Conservation (phyloP, 1,140 invertebrate genomes). For the Vanessa tameamea region DNA sequence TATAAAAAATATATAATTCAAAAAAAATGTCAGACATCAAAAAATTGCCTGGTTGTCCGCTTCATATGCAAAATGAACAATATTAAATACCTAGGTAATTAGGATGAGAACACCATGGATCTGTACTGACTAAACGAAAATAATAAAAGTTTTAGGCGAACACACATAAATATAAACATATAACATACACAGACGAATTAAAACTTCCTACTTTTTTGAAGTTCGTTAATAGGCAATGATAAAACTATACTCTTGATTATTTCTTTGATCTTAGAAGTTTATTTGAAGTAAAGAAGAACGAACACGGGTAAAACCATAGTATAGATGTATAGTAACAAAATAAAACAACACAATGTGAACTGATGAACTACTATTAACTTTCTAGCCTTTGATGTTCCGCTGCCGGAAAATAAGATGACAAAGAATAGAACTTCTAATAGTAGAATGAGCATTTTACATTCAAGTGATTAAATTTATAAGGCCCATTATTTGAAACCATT, state of each 20-base stretch:
- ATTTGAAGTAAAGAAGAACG: not conserved
- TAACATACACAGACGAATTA: too few species aligned
- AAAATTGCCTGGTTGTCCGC: too few species aligned
- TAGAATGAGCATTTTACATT: not conserved
- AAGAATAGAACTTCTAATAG: not conserved
- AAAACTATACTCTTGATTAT: too few species aligned
- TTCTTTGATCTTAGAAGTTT: not conserved
- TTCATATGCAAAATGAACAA: too few species aligned
- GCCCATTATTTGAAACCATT: not conserved
- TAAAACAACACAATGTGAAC: not conserved
- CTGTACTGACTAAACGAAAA: too few species aligned
- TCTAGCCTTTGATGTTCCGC: slow-evolving; percentile 10
- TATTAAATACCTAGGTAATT: too few species aligned
- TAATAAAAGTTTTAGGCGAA: too few species aligned
- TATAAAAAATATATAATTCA: not conserved
- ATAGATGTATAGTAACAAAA: not conserved
- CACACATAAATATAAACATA: too few species aligned
- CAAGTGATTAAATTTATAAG: not conserved
- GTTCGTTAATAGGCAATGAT: too few species aligned
- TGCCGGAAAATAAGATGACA: slow-evolving; percentile 6
- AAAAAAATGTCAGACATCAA: too few species aligned
- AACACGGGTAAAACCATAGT: not conserved
- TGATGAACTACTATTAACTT: slow-evolving; percentile 4
- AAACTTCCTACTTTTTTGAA: too few species aligned
- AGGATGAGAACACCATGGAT: too few species aligned